Evolutionary conservation across 2,888 invertebrate genomes (phyloP).

Genomic region (Hololepta plana): DNA sequence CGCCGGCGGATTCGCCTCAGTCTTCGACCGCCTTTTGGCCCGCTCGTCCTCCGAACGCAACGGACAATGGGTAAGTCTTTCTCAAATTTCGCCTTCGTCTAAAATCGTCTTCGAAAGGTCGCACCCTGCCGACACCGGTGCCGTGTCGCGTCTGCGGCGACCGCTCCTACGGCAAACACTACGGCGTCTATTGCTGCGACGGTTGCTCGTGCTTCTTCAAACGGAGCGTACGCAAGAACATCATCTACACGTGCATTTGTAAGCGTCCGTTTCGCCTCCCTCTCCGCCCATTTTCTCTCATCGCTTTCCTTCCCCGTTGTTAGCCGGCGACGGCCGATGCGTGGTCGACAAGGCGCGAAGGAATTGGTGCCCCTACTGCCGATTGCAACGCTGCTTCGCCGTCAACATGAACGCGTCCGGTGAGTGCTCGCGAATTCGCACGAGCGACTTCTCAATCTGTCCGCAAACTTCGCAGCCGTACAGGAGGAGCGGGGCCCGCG

Average conservation of each 20-base stretch:
- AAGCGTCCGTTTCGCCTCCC: constrained; percentile 19
- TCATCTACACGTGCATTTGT: constrained; percentile 63
- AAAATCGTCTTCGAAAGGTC: too few species aligned
- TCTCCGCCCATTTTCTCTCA: not conserved
- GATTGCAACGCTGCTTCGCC: constrained; percentile 57
- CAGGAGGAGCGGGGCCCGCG: constrained; percentile 73
- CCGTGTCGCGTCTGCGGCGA: constrained; percentile 67
- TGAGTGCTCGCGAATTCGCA: constrained; percentile 20
- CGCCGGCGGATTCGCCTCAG: too few species aligned
- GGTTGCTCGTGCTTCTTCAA: constrained; percentile 86
- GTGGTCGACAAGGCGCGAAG: constrained; percentile 62
- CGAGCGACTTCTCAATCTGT: not conserved
- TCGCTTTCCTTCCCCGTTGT: not conserved
- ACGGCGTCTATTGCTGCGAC: constrained; percentile 71
- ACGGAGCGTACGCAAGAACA: constrained; percentile 55
- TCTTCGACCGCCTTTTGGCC: too few species aligned
- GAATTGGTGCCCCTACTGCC: constrained; percentile 78
- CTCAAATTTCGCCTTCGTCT: too few species aligned
- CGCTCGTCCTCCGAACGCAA: too few species aligned
- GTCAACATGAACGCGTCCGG: constrained; percentile 65
- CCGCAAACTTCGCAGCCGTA: constrained; percentile 37
- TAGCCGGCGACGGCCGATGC: constrained; percentile 56
- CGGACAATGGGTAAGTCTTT: constrained; percentile 7
- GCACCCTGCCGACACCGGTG: constrained; percentile 43
- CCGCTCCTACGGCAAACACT: constrained; percentile 68